These are phyloP conservation scores for Ovis canadensis DNA, from an alignment of 2,113 vertebrate species.

Conservation along the genomic window DNA sequence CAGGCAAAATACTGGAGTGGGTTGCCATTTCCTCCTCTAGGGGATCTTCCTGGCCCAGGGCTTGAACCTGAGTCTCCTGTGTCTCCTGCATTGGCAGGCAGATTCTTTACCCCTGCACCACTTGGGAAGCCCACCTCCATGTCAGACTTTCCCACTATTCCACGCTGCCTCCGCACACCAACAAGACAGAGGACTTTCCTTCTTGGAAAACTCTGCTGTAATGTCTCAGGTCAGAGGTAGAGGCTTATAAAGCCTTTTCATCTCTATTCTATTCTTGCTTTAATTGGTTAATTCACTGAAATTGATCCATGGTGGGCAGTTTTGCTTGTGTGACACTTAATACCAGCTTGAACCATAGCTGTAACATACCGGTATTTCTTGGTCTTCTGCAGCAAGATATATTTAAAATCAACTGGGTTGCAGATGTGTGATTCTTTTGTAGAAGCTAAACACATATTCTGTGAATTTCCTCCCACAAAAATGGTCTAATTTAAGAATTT, in stretches of 20 bases:
- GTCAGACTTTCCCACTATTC: background rate
- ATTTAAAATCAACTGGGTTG: background rate
- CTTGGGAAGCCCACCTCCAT: background rate
- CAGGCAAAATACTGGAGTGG: background rate
- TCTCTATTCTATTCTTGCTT: background rate
- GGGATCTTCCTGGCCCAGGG: background rate
- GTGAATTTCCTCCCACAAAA: slow-evolving; percentile 42
- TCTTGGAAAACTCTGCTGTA: background rate
- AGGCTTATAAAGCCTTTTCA: background rate
- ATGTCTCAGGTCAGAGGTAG: background rate
- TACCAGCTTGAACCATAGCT: background rate
- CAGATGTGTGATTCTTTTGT: slow-evolving; percentile 28
- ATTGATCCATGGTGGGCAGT: background rate
- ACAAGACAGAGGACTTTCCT: background rate
- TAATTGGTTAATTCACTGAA: background rate
- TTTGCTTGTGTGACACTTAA: background rate
- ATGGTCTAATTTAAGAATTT: slow-evolving; percentile 32
- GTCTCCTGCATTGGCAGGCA: background rate
- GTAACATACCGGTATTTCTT: too few species aligned
- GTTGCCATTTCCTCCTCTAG: background rate
- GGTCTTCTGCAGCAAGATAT: background rate
- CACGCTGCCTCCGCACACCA: accelerated
- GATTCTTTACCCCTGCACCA: background rate
- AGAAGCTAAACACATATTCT: background rate
- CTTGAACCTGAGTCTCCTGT: background rate